Evolutionary conservation across 2,797 vertebrate species (phyloP).

Genomic region (Mormyrops attenuatus): DNA sequence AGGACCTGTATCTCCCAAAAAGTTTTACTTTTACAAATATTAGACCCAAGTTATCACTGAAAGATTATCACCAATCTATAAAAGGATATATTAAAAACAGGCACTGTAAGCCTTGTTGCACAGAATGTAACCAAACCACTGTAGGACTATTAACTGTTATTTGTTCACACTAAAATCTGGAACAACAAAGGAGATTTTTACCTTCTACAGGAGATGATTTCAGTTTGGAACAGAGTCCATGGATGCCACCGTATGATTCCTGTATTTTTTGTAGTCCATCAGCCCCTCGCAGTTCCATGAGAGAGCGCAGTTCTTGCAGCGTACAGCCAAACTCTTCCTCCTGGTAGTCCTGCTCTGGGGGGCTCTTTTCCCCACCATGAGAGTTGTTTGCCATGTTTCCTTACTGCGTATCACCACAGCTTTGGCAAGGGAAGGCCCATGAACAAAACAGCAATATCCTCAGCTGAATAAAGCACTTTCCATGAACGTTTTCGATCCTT

Average conservation of each 20-base stretch:
- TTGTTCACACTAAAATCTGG: neutral
- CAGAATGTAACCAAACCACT: neutral
- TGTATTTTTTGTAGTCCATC: constrained; percentile 74
- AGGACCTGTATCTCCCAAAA: neutral
- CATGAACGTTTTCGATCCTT: constrained; percentile 56
- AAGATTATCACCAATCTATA: neutral
- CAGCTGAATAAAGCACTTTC: constrained; percentile 50
- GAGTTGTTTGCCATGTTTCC: constrained; percentile 70
- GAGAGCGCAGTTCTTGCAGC: constrained; percentile 64
- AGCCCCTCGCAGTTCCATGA: constrained; percentile 74
- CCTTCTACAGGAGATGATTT: constrained; percentile 77
- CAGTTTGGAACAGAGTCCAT: constrained; percentile 70
- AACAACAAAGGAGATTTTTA: constrained; percentile 37
- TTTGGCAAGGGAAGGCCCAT: constrained; percentile 15
- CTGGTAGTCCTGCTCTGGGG: constrained; percentile 65
- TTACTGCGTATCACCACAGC: constrained; percentile 41
- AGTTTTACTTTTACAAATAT: neutral
- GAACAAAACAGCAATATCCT: constrained; percentile 41
- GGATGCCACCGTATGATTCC: constrained; percentile 68
- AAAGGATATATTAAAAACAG: neutral
- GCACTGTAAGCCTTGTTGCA: neutral
- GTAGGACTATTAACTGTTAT: neutral
- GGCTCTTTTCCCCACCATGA: constrained; percentile 65
- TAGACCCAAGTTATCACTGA: neutral
- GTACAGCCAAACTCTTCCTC: constrained; percentile 71